A percentile compares a stretch with the other conserved stretches of the same genome.
Conservation (phyloP, 1,140 invertebrate genomes). For the Ooceraea biroi region DNA sequence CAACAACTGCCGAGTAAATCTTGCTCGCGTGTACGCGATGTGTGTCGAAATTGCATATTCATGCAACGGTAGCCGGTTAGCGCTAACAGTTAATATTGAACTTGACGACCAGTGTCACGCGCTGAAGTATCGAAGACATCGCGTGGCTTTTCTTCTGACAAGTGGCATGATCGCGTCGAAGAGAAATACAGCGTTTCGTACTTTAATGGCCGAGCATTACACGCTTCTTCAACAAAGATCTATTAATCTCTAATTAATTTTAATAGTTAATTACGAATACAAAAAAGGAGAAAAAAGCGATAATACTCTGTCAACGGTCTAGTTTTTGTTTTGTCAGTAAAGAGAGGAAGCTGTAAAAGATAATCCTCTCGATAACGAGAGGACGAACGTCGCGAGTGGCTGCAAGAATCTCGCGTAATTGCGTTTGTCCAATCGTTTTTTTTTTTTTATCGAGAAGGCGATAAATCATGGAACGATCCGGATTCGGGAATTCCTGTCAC, state of each 20-base stretch:
- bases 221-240: neutral
- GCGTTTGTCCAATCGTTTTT: slow-evolving; percentile 3
- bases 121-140: neutral
- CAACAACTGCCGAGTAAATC: slow-evolving; percentile 31
- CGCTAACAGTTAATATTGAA: slow-evolving; percentile 16
- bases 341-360: slow-evolving; percentile 8
- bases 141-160: neutral
- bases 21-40: neutral
- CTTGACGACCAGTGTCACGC: neutral
- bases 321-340: too few relatives aligned
- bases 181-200: neutral
- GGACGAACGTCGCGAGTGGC: slow-evolving; percentile 5
- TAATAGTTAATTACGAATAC: neutral
- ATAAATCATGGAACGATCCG: slow-evolving; percentile 20
- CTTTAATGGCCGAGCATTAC: too few relatives aligned
- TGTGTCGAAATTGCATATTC: slow-evolving; percentile 33
- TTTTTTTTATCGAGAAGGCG: neutral
- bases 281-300: too few relatives aligned
- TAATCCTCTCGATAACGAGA: slow-evolving; percentile 10
- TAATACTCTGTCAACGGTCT: too few relatives aligned
- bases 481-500: slow-evolving; percentile 18
- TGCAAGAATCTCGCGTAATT: neutral
- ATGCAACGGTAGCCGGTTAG: neutral
- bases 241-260: neutral
- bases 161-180: neutral